Base-by-base conservation (phyloP, 2,797 vertebrate species). In the Propithecus perrieri region DNA sequence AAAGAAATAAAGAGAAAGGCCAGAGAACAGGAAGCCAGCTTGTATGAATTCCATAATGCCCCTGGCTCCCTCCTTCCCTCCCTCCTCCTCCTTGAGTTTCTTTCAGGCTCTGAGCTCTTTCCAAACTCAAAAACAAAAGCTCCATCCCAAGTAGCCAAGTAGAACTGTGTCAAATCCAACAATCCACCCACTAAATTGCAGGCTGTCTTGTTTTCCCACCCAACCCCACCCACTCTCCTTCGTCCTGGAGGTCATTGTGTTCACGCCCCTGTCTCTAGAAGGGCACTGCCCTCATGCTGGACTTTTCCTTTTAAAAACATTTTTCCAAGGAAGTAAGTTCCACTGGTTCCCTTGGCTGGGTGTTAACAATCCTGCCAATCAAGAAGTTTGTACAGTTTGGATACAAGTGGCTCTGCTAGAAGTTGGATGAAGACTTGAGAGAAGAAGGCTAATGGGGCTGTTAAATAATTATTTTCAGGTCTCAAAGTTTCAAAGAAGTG, bases 111-210 rank as follows among this genome's bases (percentile, higher is more conserved):
- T 97, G 94, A 97, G 97, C 91, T 96, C 96, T 97, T 97, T 95
- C 96, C 96, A 97, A 97, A 89, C 84, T 97, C 94, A 93, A 96
- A 89, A 97, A 97, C 93, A 97, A 94, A 98, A 97, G 89, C 96
- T 98, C 97, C 97, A 97, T 88, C 89, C 86, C 86, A 93, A 95
- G 88, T 86, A 97, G 96, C 97, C 96, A 97, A 97, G 93, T 95
- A 97, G 96, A 97, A 83, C 88, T 96, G 59, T 61, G 91, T 98
- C 84, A 89, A 95, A 96, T 97, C 94, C 97, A 98, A 91, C 75
- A 87, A 96, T 96, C 97, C 95, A 96, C 98, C 94, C 93, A 96
- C 93, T 95, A 94, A 97, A 96, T 85, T 96, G 95, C 93, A 96
- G 80, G 69, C 93, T 94, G 90, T 76, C 89, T 91, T 89, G 85